phyloP scores from a whole-genome alignment of 2,888 invertebrate genomes.

The Tipula unca region DNA sequence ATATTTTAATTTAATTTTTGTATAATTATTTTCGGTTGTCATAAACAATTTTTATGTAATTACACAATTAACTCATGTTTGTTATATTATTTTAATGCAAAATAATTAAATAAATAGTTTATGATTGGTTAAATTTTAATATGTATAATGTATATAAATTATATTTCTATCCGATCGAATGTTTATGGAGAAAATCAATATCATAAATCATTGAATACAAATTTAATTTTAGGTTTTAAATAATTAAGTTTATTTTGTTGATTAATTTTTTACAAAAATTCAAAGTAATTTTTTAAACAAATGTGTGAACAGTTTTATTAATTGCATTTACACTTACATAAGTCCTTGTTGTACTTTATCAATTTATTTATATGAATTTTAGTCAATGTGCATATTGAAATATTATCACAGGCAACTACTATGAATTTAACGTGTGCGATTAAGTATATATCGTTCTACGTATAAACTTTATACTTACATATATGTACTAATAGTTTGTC shows the following conservation, averaged over 20 bases:
- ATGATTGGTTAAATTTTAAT: neutral
- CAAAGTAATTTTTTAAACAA: neutral
- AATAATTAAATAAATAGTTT: conserved; percentile 15
- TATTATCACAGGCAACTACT: too few species aligned
- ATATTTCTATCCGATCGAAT: too few species aligned
- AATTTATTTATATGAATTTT: too few species aligned
- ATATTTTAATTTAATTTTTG: neutral
- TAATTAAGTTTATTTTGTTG: neutral
- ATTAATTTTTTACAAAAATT: neutral
- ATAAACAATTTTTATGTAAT: conserved; percentile 19
- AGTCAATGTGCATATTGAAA: too few species aligned
- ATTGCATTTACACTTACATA: too few species aligned
- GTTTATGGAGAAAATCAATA: too few species aligned
- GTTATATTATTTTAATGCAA: conserved; percentile 10
- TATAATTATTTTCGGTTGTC: conserved; percentile 14
- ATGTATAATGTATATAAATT: neutral
- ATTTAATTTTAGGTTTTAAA: neutral
- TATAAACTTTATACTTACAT: too few species aligned
- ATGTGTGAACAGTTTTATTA: neutral
- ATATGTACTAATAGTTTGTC: too few species aligned
- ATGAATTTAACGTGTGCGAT: too few species aligned
- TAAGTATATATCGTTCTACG: too few species aligned
- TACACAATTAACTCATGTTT: conserved; percentile 18
- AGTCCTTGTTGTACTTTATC: too few species aligned
- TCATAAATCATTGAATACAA: too few species aligned